Conservation (phyloP, 2,888 invertebrate species). For the Drosophila demipolita region DNA sequence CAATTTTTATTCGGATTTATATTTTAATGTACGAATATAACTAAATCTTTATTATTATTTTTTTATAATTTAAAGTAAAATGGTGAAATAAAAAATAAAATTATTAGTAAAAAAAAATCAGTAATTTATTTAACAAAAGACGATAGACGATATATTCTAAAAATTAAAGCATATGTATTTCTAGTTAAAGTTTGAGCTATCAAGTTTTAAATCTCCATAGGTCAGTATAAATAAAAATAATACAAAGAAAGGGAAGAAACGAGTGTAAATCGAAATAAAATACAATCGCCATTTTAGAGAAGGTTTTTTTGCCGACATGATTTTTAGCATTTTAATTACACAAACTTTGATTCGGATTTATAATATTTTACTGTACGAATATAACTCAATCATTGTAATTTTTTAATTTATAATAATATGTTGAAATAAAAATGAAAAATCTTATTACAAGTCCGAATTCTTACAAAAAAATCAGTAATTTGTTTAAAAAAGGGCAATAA, state of each 20-base stretch:
- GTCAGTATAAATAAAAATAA: too few relatives aligned
- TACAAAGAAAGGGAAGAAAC: conserved; percentile 3
- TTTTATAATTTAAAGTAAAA: neutral
- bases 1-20: neutral
- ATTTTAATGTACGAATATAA: neutral
- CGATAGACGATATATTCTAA: too few relatives aligned
- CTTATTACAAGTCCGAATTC: neutral
- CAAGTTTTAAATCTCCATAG: too few relatives aligned
- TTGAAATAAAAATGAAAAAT: neutral
- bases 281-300: conserved; percentile 33
- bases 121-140: neutral
- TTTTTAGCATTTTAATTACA: conserved; percentile 12
- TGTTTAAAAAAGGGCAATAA: neutral
- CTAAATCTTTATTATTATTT: neutral
- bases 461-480: neutral
- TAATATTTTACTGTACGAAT: neutral
- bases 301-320: neutral
- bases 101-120: neutral
- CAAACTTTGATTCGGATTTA: neutral
- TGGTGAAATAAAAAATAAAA: neutral
- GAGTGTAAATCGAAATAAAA: conserved; percentile 43
- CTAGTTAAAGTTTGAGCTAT: too few relatives aligned
- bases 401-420: neutral
- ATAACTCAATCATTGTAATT: neutral
- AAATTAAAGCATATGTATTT: neutral